Evolutionary conservation across 2,888 invertebrate species (phyloP), one percentile per base, ranked within the genome.

Genomic region (Caenorhabditis sp.): DNA sequence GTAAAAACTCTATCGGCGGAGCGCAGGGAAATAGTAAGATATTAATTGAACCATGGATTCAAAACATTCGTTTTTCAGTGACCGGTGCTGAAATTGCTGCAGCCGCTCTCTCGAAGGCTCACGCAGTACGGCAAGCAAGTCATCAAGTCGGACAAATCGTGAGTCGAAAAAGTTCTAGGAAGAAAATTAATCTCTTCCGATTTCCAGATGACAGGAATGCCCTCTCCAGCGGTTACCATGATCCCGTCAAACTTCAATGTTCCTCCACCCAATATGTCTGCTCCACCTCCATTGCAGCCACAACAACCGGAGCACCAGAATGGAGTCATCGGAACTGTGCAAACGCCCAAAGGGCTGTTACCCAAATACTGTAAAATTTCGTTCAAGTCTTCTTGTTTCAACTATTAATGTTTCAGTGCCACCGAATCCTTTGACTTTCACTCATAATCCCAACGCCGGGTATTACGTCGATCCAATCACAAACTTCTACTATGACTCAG

Each of bases 381-480:
- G n/a, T n/a, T 58, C 35, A 35, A 44, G n/a, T 2, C 44, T 4
- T 14, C 47, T 22, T 22, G 5, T 5, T 51, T 54, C 4, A 31
- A n/a, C n/a, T 16, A 3, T 58, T 38, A 2, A 10, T 72, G 19
- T 74, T 89, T 72, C 84, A 89, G 90, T 93, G 35, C 90, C 92
- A 22, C 98, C 98, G 5, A 97, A 98, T 94, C 95, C 96, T 12
- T 95, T 95, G 66, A 95, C 95, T 47, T 99, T 97, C 92, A 95
- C 96, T 91, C 97, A 96, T 92, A 99, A 99, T 93, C 96, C 96
- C 92, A 95, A 95, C 0, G 97, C 97, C 4, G 98, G 98, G 0
- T 98, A 97, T 92, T 98, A 98, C 92, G 98, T 97, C 92, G 98
- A 99, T 93, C 95, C 96, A 0, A 94, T 94, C 1, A 97, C 98